phyloP scores from a whole-genome alignment of 2,888 invertebrate species.

The Priocnemis perturbator region DNA sequence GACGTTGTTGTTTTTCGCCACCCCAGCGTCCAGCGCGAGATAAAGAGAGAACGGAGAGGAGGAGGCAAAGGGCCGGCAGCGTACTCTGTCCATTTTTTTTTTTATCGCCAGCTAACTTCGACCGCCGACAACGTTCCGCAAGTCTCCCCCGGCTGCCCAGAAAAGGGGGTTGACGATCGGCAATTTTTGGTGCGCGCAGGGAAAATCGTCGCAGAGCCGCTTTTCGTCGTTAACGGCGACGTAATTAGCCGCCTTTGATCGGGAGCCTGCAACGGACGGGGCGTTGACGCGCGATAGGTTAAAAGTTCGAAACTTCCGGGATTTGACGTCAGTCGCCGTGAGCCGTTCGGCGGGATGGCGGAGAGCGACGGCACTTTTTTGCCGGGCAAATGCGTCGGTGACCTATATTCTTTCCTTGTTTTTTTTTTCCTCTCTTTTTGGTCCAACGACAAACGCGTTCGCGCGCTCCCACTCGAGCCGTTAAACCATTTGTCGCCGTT shows the following conservation, averaged over 20 bases:
- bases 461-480: too few relatives aligned
- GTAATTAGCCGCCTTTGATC: slow-evolving; percentile 48
- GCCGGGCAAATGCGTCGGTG: too few relatives aligned
- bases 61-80: not conserved
- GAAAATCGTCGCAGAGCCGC: not conserved
- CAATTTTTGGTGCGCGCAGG: slow-evolving; percentile 6
- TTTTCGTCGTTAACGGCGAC: slow-evolving; percentile 6
- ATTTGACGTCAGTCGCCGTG: too few relatives aligned
- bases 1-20: slow-evolving; percentile 9
- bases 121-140: not conserved
- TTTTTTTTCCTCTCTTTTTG: too few relatives aligned
- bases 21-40: slow-evolving; percentile 1
- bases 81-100: not conserved
- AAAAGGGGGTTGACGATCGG: not conserved
- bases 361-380: not conserved
- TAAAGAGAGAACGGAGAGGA: not conserved
- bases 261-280: slow-evolving; percentile 36
- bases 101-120: slow-evolving; percentile 8
- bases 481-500: too few relatives aligned
- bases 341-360: too few relatives aligned
- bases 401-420: too few relatives aligned
- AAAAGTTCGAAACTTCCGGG: too few relatives aligned
- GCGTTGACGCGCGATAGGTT: too few relatives aligned
- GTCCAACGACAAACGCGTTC: too few relatives aligned
- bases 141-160: not conserved